phyloP scores from a whole-genome alignment of 1,140 invertebrate genomes.

The Cylas formicarius region DNA sequence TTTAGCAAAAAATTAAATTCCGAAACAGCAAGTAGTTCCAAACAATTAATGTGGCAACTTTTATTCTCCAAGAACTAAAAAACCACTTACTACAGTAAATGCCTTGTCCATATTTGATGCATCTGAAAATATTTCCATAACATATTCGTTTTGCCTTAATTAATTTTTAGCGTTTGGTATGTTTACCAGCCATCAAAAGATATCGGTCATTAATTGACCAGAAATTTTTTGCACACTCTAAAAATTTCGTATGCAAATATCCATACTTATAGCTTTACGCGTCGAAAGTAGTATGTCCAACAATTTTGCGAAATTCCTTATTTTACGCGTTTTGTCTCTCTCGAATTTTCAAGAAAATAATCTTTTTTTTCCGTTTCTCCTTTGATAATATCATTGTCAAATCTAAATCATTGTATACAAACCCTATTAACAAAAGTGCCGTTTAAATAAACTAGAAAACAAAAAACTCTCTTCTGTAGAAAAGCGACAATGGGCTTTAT shows the following conservation, averaged over 20 bases:
- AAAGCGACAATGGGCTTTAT: conserved; percentile 23
- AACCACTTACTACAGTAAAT: conserved; percentile 30
- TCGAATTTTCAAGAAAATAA: conserved; percentile 1
- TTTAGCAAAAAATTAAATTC: too few relatives aligned
- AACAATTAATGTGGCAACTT: too few relatives aligned
- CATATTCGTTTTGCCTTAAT: conserved; percentile 16
- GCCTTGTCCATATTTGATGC: conserved; percentile 39
- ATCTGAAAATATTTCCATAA: conserved; percentile 38
- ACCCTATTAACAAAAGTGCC: conserved; percentile 19
- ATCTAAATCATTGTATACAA: conserved; percentile 26
- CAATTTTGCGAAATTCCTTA: conserved; percentile 19
- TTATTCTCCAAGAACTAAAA: too few relatives aligned
- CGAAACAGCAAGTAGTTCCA: too few relatives aligned
- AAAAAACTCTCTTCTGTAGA: conserved; percentile 16
- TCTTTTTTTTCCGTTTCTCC: not conserved
- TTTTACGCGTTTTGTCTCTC: conserved; percentile 16
- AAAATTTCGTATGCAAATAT: conserved; percentile 10
- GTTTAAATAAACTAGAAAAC: conserved; percentile 8
- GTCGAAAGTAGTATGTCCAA: conserved; percentile 3
- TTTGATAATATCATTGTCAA: conserved; percentile 15
- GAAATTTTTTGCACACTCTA: conserved; percentile 12
- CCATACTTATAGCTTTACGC: conserved; percentile 6
- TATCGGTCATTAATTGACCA: conserved; percentile 18
- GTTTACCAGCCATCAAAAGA: conserved; percentile 34
- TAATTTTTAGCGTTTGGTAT: conserved; percentile 17